These are phyloP conservation scores for Pristionchus japonicus DNA, from an alignment of 2,888 invertebrate genomes.

Conservation along the genomic window DNA sequence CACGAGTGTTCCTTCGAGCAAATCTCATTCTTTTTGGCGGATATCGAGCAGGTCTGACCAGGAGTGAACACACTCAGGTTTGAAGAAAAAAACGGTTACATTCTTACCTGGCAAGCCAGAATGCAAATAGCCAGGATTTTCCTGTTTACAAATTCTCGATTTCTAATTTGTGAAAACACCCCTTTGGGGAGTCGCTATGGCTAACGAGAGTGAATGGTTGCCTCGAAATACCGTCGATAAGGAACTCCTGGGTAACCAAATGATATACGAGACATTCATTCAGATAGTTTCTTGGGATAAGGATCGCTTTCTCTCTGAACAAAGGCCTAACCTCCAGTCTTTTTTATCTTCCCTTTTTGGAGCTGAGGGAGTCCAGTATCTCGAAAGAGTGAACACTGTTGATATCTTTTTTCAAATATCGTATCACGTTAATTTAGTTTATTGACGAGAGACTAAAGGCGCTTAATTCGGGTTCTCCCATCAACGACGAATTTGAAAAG, in stretches of 20 bases:
- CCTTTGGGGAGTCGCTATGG: no score
- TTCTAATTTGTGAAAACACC: no score
- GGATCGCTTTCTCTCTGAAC: conserved; percentile 59
- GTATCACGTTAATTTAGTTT: conserved; percentile 81
- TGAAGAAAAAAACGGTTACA: no score
- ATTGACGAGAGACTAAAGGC: conserved; percentile 94
- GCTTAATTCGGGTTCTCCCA: conserved; percentile 91
- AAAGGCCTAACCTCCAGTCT: conserved; percentile 53
- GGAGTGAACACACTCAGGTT: conserved; percentile 51
- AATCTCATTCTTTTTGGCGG: conserved; percentile 94
- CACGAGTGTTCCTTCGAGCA: conserved; percentile 90
- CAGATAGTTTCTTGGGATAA: conserved; percentile 55
- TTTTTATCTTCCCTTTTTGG: conserved; percentile 61
- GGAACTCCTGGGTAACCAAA: no score
- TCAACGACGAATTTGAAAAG: conserved; percentile 94
- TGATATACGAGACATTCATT: neutral
- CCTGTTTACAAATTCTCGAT: no score
- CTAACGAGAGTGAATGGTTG: no score
- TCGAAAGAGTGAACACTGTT: conserved; percentile 61
- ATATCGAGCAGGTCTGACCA: conserved; percentile 80
- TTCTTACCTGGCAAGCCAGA: no score
- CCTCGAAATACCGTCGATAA: no score
- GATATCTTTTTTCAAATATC: neutral
- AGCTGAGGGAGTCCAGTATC: conserved; percentile 71
- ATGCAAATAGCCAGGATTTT: no score